Percentiles rank a stretch among this genome's conserved stretches.
Evolutionary conservation across 2,113 vertebrate genomes (phyloP).

Genomic region (Xiphorhynchus elegans): DNA sequence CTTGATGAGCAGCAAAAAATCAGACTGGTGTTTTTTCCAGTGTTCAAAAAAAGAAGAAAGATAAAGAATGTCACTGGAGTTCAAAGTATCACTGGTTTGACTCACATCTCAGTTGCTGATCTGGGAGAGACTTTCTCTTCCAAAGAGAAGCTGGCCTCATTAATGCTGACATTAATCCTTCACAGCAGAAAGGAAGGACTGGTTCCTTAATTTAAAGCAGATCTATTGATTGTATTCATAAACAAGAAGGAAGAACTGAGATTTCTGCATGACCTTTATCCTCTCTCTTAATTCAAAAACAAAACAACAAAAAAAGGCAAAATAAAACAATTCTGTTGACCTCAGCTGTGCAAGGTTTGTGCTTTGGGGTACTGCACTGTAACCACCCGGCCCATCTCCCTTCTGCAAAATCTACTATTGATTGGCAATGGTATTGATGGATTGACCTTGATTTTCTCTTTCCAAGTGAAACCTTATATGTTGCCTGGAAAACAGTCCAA

Average conservation of each 20-base stretch:
- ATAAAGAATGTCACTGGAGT: background rate
- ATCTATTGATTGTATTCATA: background rate
- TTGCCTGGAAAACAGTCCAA: conserved; percentile 34
- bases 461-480: conserved; percentile 37
- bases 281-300: background rate
- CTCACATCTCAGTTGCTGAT: background rate
- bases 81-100: background rate
- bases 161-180: conserved; percentile 30
- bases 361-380: background rate
- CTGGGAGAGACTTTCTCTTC: background rate
- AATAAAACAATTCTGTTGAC: background rate
- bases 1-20: background rate
- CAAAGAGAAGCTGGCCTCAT: conserved; percentile 21
- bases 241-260: conserved; percentile 7
- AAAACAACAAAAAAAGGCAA: background rate
- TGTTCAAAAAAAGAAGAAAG: background rate
- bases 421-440: background rate
- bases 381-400: background rate
- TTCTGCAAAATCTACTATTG: background rate
- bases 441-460: conserved; percentile 30
- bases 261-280: conserved; percentile 7
- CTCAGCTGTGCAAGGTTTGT: background rate
- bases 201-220: conserved; percentile 32
- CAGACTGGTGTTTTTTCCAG: background rate
- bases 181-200: background rate